These are phyloP conservation scores for Odontesthes bonariensis DNA, from an alignment of 2,113 vertebrate species.

Conservation along the genomic window DNA sequence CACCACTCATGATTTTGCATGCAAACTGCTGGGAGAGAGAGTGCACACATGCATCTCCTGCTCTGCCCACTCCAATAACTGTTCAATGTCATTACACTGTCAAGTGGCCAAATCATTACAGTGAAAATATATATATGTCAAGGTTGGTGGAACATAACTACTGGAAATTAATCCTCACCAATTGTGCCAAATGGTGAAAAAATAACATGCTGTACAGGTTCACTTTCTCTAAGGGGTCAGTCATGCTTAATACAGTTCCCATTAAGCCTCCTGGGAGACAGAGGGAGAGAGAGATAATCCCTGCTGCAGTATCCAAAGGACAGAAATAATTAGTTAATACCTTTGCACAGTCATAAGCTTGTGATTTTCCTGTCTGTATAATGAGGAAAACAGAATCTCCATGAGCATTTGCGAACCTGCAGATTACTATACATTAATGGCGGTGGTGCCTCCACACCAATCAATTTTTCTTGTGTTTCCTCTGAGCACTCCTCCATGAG, in stretches of 20 bases:
- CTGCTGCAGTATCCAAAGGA: slow-evolving; percentile 66
- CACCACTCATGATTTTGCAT: slow-evolving; percentile 41
- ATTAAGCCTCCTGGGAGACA: slow-evolving; percentile 75
- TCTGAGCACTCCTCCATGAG: slow-evolving; percentile 19
- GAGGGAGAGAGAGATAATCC: slow-evolving; percentile 67
- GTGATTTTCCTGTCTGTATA: slow-evolving; percentile 59
- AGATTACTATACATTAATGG: slow-evolving; percentile 23
- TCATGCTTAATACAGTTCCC: slow-evolving; percentile 64
- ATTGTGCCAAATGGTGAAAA: slow-evolving; percentile 17
- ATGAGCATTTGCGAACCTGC: slow-evolving; percentile 41
- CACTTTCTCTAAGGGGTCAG: slow-evolving; percentile 49
- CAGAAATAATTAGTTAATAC: slow-evolving; percentile 78
- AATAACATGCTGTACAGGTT: slow-evolving; percentile 32
- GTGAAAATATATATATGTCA: not conserved
- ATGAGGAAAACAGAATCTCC: slow-evolving; percentile 46
- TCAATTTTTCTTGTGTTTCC: slow-evolving; percentile 34
- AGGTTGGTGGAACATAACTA: slow-evolving; percentile 3
- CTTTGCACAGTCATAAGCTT: slow-evolving; percentile 60
- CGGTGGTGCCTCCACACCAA: slow-evolving; percentile 7
- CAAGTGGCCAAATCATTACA: slow-evolving; percentile 4
- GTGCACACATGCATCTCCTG: slow-evolving; percentile 10
- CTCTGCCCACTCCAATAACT: slow-evolving; percentile 20
- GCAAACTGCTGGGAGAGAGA: slow-evolving; percentile 30
- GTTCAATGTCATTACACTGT: not conserved
- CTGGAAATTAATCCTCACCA: slow-evolving; percentile 4